Base-by-base conservation (phyloP, 2,797 vertebrate genomes). In the Fistularia tabacaria region DNA sequence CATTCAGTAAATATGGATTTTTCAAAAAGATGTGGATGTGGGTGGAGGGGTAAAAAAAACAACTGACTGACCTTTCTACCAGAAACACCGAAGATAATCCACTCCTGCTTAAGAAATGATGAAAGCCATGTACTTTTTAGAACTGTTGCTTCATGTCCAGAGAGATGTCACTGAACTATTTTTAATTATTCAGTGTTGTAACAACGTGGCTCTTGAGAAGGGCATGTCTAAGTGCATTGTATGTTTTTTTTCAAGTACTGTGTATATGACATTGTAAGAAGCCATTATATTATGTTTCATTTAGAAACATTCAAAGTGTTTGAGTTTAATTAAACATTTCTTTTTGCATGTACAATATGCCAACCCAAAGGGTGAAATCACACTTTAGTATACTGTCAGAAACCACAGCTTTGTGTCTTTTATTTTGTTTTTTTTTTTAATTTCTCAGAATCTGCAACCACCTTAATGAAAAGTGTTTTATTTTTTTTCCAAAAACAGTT, bases 311-410 rank as follows among this genome's bases (percentile, higher is more conserved):
- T 54, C 4, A 61, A 70, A 62, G 73, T 58, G 74, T 81, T 82
- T 79, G 70, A 74, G 74, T 83, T 84, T 67, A 72, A 79, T 79
- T 78, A 64, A 82, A 85, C 77, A 61, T 82, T 73, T 79, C 1
- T 59, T 79, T 79, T 79, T 77, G 75, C 81, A 76, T 82, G 74
- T 42, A 14, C 8, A 45, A 13, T 54, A 51, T 74, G 51, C 14
- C 54, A 11, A 38, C 9, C 56, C 54, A 36, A 71, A 69, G 12
- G 14, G 53, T 51, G 3, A 15, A 9, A 49, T 71, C 38, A 57
- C 45, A 39, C 25, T 25, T 43, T 50, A 46, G 10, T 13, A 10
- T 60, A 39, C 39, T 61, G 11, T 46, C 14, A 39, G 25, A 47
- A 37, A 8, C n/a, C 46, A 51, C n/a, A 46, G 43, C 36, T 46